Percentiles rank a stretch among this genome's conserved stretches.
Conservation (phyloP, 2,113 vertebrate species). For the Myotis yumanensis region DNA sequence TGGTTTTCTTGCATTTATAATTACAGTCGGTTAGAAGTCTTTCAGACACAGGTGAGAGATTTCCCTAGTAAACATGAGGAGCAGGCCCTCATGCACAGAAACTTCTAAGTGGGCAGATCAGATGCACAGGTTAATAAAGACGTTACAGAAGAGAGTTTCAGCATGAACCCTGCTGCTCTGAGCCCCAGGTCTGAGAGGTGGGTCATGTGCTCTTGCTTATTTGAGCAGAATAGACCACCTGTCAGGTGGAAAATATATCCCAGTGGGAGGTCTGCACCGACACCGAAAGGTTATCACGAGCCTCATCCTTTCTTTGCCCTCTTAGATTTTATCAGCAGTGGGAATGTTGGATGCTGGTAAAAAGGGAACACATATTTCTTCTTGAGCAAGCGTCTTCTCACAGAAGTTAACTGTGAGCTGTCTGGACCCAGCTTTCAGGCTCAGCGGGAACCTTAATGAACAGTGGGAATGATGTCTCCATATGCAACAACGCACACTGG, state of each 20-base stretch:
- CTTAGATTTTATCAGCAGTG: slow-evolving; percentile 1
- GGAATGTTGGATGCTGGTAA: not conserved
- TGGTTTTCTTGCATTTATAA: slow-evolving; percentile 10
- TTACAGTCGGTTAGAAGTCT: not conserved
- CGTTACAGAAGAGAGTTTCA: not conserved
- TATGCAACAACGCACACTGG: not conserved
- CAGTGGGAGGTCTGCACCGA: not conserved
- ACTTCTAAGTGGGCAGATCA: not conserved
- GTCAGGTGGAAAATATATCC: not conserved
- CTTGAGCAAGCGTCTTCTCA: slow-evolving; percentile 13
- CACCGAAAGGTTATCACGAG: not conserved
- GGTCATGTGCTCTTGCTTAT: not conserved
- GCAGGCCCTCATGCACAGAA: not conserved
- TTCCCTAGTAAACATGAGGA: not conserved
- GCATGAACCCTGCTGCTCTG: not conserved
- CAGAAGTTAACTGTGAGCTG: not conserved
- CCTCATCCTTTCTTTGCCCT: not conserved
- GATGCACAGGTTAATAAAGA: not conserved
- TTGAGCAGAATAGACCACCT: not conserved
- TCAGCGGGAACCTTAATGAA: slow-evolving; percentile 53
- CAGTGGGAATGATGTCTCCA: slow-evolving; percentile 42
- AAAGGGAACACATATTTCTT: slow-evolving; percentile 51
- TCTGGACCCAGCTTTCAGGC: slow-evolving; percentile 33
- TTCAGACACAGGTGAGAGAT: not conserved
- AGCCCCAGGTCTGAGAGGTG: not conserved